Evolutionary conservation across 2,113 vertebrate genomes (phyloP).

Genomic region (Epinephelus moara): DNA sequence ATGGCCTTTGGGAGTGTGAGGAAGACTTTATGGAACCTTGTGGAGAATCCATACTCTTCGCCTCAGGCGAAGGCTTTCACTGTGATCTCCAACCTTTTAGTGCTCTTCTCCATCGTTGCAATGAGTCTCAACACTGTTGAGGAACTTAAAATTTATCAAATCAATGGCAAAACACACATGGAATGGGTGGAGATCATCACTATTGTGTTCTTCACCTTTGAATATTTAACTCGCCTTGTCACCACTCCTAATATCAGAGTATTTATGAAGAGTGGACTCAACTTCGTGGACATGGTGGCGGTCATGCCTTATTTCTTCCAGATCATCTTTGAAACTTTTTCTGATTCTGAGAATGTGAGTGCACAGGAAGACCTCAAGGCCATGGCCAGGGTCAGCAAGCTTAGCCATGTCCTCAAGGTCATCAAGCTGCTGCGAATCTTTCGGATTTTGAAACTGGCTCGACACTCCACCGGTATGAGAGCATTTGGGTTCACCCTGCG

Average conservation of each 20-base stretch:
- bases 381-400: constrained; percentile 83
- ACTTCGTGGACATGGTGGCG: constrained; percentile 88
- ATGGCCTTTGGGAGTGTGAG: constrained; percentile 82
- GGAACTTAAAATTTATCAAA: constrained; percentile 82
- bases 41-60: constrained; percentile 89
- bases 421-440: constrained; percentile 89
- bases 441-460: constrained; percentile 89
- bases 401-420: constrained; percentile 88
- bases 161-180: constrained; percentile 81
- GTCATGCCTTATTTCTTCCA: constrained; percentile 89
- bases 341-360: constrained; percentile 10
- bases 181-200: constrained; percentile 87
- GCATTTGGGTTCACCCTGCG: constrained; percentile 90
- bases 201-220: constrained; percentile 87
- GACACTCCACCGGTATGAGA: constrained; percentile 88
- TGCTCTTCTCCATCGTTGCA: constrained; percentile 87
- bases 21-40: constrained; percentile 85
- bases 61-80: constrained; percentile 84
- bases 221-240: constrained; percentile 86
- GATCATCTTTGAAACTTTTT: constrained; percentile 77
- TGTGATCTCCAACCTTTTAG: constrained; percentile 87
- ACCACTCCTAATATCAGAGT: constrained; percentile 80
- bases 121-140: constrained; percentile 90
- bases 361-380: constrained; percentile 81
- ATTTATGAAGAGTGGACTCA: constrained; percentile 85